Percentiles rank a stretch among this genome's conserved stretches.
These are phyloP conservation scores for Planococcus citri DNA, from an alignment of 1,140 invertebrate species.

Conservation along the genomic window DNA sequence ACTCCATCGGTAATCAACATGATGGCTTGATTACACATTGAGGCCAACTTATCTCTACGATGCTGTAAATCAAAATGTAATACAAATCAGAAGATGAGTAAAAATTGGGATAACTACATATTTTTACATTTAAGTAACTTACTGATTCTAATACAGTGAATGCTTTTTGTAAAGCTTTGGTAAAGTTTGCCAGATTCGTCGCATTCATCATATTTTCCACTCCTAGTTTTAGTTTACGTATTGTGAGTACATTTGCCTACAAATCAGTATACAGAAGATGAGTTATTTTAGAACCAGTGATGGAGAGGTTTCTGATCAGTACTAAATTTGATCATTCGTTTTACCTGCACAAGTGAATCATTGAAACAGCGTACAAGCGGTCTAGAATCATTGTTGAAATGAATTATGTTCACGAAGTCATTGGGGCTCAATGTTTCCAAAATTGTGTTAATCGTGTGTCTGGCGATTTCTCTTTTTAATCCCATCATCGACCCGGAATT, in stretches of 20 bases:
- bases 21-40: slow-evolving; percentile 79
- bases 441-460: slow-evolving; percentile 86
- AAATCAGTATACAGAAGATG: slow-evolving; percentile 25
- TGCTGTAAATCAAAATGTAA: slow-evolving; percentile 28
- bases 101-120: background rate
- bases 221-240: slow-evolving; percentile 66
- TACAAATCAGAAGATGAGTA: background rate
- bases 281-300: slow-evolving; percentile 5
- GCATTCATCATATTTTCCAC: slow-evolving; percentile 61
- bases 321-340: too few relatives aligned
- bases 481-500: slow-evolving; percentile 95
- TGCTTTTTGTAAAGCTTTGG: slow-evolving; percentile 72
- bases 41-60: slow-evolving; percentile 33
- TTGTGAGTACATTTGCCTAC: slow-evolving; percentile 78
- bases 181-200: slow-evolving; percentile 87
- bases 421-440: slow-evolving; percentile 95
- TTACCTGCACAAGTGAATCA: slow-evolving; percentile 68
- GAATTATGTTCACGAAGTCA: slow-evolving; percentile 95
- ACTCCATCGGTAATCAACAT: slow-evolving; percentile 98
- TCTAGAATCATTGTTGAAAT: slow-evolving; percentile 61
- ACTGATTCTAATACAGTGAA: slow-evolving; percentile 69
- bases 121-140: slow-evolving; percentile 19
- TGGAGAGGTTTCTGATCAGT: too few relatives aligned
- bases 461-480: slow-evolving; percentile 79
- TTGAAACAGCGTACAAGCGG: slow-evolving; percentile 78